phyloP scores from a whole-genome alignment of 30 jellyfish, hydroid and myxozoan genomes.

The Phacellophora camtschatica region DNA sequence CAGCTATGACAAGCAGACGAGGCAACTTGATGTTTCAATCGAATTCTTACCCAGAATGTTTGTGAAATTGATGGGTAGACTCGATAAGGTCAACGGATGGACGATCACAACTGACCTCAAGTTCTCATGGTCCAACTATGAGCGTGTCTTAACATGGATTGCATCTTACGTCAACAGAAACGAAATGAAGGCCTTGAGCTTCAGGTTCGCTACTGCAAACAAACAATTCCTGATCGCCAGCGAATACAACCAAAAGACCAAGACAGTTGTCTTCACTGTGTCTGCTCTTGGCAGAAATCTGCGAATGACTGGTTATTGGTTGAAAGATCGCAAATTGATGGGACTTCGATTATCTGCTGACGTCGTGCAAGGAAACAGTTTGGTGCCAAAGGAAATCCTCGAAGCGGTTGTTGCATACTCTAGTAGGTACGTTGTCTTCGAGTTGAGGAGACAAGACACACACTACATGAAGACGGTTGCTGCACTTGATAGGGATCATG shows the following conservation, averaged over 20 bases:
- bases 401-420: slow-evolving; percentile 46
- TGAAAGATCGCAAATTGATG: slow-evolving; percentile 34
- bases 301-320: slow-evolving; percentile 50
- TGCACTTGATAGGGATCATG: slow-evolving; percentile 18
- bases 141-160: slow-evolving; percentile 68
- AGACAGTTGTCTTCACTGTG: slow-evolving; percentile 28
- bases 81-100: slow-evolving; percentile 80
- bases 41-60: slow-evolving; percentile 97
- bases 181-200: slow-evolving; percentile 47
- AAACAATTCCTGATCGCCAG: slow-evolving; percentile 29
- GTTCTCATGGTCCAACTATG: slow-evolving; percentile 75
- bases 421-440: slow-evolving; percentile 23
- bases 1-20: slow-evolving; percentile 66
- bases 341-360: slow-evolving; percentile 32
- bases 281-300: slow-evolving; percentile 57
- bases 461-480: slow-evolving; percentile 43
- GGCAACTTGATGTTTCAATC: slow-evolving; percentile 65
- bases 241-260: slow-evolving; percentile 41
- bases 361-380: slow-evolving; percentile 11
- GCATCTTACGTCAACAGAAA: slow-evolving; percentile 46
- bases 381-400: slow-evolving; percentile 34
- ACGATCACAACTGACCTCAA: slow-evolving; percentile 74
- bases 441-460: slow-evolving; percentile 26
- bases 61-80: slow-evolving; percentile 71
- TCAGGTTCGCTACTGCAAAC: slow-evolving; percentile 45